These are phyloP conservation scores for Hyalella azteca DNA, from an alignment of 2,888 invertebrate genomes.

Conservation along the genomic window DNA sequence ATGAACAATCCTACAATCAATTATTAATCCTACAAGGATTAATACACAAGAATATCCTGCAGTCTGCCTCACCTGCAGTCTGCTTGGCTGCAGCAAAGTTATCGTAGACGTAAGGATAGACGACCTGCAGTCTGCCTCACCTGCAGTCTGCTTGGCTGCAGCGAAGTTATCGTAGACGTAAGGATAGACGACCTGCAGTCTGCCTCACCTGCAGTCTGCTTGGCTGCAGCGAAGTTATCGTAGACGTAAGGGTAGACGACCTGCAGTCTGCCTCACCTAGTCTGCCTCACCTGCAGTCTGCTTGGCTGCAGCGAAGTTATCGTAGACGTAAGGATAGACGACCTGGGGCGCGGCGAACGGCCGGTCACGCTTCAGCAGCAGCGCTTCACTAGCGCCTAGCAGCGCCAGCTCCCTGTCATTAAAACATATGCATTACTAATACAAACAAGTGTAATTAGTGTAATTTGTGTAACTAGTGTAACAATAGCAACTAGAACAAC, in stretches of 20 bases:
- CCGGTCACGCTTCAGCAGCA: constrained; percentile 62
- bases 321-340: constrained; percentile 86
- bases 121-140: too few relatives aligned
- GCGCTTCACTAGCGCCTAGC: constrained; percentile 72
- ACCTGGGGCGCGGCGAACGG: constrained; percentile 63
- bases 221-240: constrained; percentile 76
- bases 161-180: constrained; percentile 85
- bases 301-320: constrained; percentile 75
- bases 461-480: too few relatives aligned
- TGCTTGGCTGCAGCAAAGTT: constrained; percentile 74
- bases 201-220: constrained; percentile 70
- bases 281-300: constrained; percentile 68
- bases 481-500: too few relatives aligned
- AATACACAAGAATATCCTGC: too few relatives aligned
- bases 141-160: constrained; percentile 71
- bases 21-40: too few relatives aligned
- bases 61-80: constrained; percentile 69
- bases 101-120: constrained; percentile 90
- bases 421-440: too few relatives aligned
- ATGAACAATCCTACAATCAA: too few relatives aligned
- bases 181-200: too few relatives aligned
- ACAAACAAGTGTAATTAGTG: too few relatives aligned
- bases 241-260: constrained; percentile 93
- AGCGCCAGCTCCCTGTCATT: constrained; percentile 74
- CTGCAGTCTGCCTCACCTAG: too few relatives aligned